Base-by-base conservation (phyloP, 2,888 invertebrate genomes). In the Deilephila porcellus region DNA sequence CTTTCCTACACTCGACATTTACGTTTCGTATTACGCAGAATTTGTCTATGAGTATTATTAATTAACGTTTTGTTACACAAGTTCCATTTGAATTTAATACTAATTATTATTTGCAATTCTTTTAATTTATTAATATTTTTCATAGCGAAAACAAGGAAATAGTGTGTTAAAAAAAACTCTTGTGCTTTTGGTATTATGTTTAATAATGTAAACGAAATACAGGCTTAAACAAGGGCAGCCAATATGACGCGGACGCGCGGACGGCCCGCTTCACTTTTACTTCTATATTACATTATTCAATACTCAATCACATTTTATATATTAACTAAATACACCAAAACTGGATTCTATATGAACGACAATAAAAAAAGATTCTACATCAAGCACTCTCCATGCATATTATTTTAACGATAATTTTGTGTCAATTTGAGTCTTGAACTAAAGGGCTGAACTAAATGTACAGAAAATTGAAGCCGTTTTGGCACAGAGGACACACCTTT, bases 121-220 rank as follows among this genome's bases (percentile, higher is more conserved):
- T 32, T 32, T 37, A 64, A 34, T 37, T 45, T 4, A 11, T 45
- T 45, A 11, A 45, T 14, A 45, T 64, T 20, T 45, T 19, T 29
- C 11, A 25, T 60, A 37, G 34, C 34, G 60, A 5, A 71, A 14
- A 60, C 8, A 8, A 56, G 32, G 29, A 19, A 32, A 19, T n/a
- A 19, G 19, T 20, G 45, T 45, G 53, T 67, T 73, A 74, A 79
- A 78, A 78, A 77, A 75, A 77, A 76, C 32, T 59, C 20, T 71
- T 73, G 72, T 74, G 82, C 76, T 86, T 88, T 88, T 86, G 90
- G 86, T 83, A 88, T 89, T 86, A 85, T 87, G 83, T 92, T 91
- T 92, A 92, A 90, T 92, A 87, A 85, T 87, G 86, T 90, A 89
- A 93, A 90, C 85, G 84, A 90, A 91, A 90, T 88, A 90, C 88